These are phyloP conservation scores for Zeuzera pyrina DNA, from an alignment of 2,888 invertebrate species.

Conservation along the genomic window DNA sequence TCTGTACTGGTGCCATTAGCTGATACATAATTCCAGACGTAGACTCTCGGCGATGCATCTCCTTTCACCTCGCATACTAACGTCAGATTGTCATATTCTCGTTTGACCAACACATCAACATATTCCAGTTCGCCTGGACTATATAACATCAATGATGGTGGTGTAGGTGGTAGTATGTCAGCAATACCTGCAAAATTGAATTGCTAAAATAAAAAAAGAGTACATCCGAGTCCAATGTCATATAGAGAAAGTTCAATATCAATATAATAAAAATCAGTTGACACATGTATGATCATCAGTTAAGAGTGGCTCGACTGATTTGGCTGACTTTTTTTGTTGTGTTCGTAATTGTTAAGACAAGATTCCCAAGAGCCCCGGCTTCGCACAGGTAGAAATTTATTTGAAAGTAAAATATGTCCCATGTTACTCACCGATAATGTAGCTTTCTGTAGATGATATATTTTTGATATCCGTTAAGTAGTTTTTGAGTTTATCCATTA, in stretches of 20 bases:
- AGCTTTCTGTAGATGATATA: too few relatives aligned
- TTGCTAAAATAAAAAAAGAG: neutral
- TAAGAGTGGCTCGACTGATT: too few relatives aligned
- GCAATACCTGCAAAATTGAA: slow-evolving; percentile 13
- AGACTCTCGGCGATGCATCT: slow-evolving; percentile 24
- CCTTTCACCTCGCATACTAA: slow-evolving; percentile 50
- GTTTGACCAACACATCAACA: slow-evolving; percentile 49
- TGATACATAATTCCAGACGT: slow-evolving; percentile 52
- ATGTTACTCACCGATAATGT: too few relatives aligned
- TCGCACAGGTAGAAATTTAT: too few relatives aligned
- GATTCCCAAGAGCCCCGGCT: too few relatives aligned
- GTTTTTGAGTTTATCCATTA: too few relatives aligned
- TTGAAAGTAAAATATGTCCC: too few relatives aligned
- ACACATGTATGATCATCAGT: too few relatives aligned
- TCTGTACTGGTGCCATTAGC: slow-evolving; percentile 27
- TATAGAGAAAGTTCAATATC: neutral
- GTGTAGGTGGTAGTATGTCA: slow-evolving; percentile 15
- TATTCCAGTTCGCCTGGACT: slow-evolving; percentile 50
- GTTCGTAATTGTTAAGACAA: too few relatives aligned
- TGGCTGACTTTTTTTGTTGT: too few relatives aligned
- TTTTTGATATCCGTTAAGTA: too few relatives aligned
- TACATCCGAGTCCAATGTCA: neutral
- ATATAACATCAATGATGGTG: slow-evolving; percentile 36
- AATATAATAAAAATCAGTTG: too few relatives aligned
- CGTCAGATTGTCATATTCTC: slow-evolving; percentile 46